Percentiles rank a stretch among this genome's conserved stretches.
phyloP scores from a whole-genome alignment of 1,140 invertebrate species.

The Ruditapes philippinarum region DNA sequence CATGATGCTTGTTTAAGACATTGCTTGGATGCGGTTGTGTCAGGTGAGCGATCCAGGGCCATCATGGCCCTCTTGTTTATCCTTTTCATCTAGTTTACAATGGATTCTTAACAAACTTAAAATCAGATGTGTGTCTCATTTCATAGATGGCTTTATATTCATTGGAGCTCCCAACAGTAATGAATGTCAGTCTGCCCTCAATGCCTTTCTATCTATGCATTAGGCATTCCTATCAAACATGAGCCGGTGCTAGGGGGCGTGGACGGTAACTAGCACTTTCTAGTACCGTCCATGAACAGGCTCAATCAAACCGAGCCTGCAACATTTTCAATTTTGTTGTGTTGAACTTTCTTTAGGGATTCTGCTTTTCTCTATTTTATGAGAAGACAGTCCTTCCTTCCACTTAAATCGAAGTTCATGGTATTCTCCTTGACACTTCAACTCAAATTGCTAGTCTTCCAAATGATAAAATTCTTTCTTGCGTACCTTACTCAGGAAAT shows the following conservation, averaged over 20 bases:
- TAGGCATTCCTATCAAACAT: background rate
- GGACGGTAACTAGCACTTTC: no score
- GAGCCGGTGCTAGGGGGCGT: no score
- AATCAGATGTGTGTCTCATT: background rate
- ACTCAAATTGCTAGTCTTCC: background rate
- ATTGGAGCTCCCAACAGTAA: background rate
- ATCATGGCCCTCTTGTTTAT: no score
- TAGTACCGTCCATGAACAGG: no score
- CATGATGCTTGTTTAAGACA: no score
- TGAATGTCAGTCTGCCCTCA: background rate
- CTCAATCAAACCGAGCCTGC: no score
- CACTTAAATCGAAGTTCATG: background rate
- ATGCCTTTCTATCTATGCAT: background rate
- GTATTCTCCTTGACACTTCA: background rate
- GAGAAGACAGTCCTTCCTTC: background rate
- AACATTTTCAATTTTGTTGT: no score
- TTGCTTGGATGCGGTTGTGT: no score
- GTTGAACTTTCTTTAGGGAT: no score
- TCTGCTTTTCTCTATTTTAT: no score
- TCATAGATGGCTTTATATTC: slow-evolving; percentile 21
- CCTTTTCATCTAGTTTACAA: background rate
- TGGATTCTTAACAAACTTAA: background rate
- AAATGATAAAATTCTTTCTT: slow-evolving; percentile 2
- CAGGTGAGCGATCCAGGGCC: no score
- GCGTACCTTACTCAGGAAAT: background rate